Base-by-base conservation (phyloP, 2,797 vertebrate genomes). In the Zenarchopterus dispar region DNA sequence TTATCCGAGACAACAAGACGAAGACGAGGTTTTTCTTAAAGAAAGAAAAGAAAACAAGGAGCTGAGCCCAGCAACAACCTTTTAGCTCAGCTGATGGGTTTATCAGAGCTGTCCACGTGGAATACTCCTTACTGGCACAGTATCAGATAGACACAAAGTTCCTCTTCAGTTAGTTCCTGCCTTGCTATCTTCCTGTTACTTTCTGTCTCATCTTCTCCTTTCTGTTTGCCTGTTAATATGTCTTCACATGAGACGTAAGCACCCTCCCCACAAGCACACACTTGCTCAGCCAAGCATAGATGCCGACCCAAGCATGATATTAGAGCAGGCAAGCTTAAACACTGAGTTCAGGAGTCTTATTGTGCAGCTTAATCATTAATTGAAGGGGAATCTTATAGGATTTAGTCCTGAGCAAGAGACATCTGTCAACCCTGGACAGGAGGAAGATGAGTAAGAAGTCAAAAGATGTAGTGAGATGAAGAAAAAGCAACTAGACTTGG, bases 311-410 rank as follows among this genome's bases (percentile, higher is more conserved):
- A 6, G 28, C 21, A 46, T 62, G 70, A 63, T 60, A 58, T 57
- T 52, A 57, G 51, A 60, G 45, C 55, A 61, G 58, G 49, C 58
- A 70, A 62, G 49, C 55, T 6, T 67, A 43, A 56, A 56, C 54
- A 51, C 59, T 62, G 57, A 63, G 19, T 80, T 60, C 61, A 66
- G 51, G 62, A 66, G 76, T 70, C 62, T 60, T 73, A 77, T 81
- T 73, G 70, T 72, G 46, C 50, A 73, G 24, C 59, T 77, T 77
- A 70, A 64, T 88, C 69, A 80, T 77, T 81, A 82, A 89, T 86
- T 88, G 67, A 67, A 69, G 74, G 60, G 68, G 84, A 84, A 88
- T 89, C 77, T 80, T 70, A 71, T 66, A 59, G 55, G 75, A 83
- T 86, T 89, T 89, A 86, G 62, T 67, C 60, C 64, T 62, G 31